Conservation (phyloP, 2,888 invertebrate species). For the Ichneumoninae sp. region DNA sequence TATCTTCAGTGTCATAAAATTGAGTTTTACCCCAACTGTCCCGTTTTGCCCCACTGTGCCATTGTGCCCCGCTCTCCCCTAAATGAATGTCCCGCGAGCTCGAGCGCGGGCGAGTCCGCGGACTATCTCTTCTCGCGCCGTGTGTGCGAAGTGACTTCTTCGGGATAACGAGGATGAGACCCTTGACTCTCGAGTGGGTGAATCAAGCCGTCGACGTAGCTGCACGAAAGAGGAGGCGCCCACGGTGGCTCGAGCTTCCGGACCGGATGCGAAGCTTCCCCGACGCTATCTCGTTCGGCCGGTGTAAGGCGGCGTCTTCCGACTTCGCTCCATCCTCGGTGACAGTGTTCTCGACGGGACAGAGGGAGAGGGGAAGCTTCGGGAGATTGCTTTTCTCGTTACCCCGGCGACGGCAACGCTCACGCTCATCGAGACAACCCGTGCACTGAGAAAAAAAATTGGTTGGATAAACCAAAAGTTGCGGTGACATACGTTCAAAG, state of each 20-base stretch:
- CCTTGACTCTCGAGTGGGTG: slow-evolving; percentile 18
- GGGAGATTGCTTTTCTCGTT: slow-evolving; percentile 61
- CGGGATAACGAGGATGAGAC: slow-evolving; percentile 59
- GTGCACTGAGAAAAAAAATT: too few species aligned
- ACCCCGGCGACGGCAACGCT: slow-evolving; percentile 10
- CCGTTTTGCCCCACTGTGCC: too few species aligned
- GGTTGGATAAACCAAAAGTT: too few species aligned
- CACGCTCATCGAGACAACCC: slow-evolving; percentile 10
- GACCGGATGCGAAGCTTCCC: slow-evolving; percentile 42
- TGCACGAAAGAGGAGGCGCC: slow-evolving; percentile 20
- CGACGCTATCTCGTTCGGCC: slow-evolving; percentile 38
- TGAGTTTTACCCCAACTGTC: too few species aligned
- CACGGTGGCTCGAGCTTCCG: slow-evolving; percentile 25
- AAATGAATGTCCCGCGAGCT: too few species aligned
- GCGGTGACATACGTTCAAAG: too few species aligned
- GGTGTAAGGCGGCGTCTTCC: slow-evolving; percentile 12
- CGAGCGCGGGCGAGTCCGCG: background rate
- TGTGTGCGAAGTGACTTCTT: slow-evolving; percentile 43
- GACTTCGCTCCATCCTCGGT: slow-evolving; percentile 8
- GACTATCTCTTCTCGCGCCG: background rate
- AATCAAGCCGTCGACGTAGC: slow-evolving; percentile 39
- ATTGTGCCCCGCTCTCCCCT: too few species aligned
- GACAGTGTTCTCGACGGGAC: background rate
- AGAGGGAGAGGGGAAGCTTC: slow-evolving; percentile 17
- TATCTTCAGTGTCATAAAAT: too few species aligned